Conservation (phyloP, 1,140 invertebrate genomes). For the Drosophila parvula region DNA sequence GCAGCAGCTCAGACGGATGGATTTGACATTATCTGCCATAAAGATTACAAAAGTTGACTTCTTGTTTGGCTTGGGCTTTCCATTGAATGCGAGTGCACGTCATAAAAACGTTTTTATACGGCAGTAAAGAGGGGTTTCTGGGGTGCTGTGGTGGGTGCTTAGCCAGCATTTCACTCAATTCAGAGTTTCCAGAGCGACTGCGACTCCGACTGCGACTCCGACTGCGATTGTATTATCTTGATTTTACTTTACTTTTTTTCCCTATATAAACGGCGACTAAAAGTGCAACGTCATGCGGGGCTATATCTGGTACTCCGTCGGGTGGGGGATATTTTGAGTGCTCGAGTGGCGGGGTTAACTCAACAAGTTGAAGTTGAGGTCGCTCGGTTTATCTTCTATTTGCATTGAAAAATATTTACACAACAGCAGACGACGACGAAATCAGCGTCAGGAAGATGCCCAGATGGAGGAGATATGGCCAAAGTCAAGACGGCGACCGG, state of each 20-base stretch:
- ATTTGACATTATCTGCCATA: constrained; percentile 80
- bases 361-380: constrained; percentile 56
- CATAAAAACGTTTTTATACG: constrained; percentile 72
- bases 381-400: constrained; percentile 72
- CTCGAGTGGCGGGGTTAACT: constrained; percentile 18
- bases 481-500: not conserved
- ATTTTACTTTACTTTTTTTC: constrained; percentile 63
- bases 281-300: constrained; percentile 67
- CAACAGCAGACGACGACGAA: constrained; percentile 53
- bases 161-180: constrained; percentile 56
- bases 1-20: constrained; percentile 46
- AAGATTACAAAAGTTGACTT: constrained; percentile 80
- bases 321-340: constrained; percentile 6
- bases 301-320: not conserved
- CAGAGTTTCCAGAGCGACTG: constrained; percentile 54
- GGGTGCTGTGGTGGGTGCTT: not conserved
- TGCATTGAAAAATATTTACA: constrained; percentile 79
- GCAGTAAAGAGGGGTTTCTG: constrained; percentile 14
- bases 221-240: constrained; percentile 76
- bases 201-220: constrained; percentile 50
- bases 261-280: constrained; percentile 19
- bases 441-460: constrained; percentile 25
- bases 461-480: constrained; percentile 24
- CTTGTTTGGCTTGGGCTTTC: constrained; percentile 62
- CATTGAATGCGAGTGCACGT: constrained; percentile 62